These are phyloP conservation scores for Dipodomys spectabilis DNA, from an alignment of 2,113 vertebrate genomes.

Conservation along the genomic window DNA sequence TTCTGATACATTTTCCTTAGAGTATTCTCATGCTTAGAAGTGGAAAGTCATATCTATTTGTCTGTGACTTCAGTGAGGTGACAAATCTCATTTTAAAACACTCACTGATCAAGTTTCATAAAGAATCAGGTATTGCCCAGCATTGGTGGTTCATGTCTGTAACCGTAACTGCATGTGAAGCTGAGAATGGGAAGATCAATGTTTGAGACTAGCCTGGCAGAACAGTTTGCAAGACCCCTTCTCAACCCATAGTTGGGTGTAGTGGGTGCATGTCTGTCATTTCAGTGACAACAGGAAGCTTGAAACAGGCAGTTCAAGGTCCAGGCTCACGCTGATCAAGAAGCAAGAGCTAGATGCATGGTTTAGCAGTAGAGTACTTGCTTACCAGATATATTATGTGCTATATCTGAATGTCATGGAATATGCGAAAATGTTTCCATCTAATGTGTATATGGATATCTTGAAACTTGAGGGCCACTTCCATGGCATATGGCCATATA, in stretches of 20 bases:
- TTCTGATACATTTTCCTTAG: background rate
- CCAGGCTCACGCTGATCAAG: no score
- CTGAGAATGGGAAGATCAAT: no score
- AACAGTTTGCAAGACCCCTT: no score
- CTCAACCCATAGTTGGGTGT: no score
- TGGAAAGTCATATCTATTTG: conserved; percentile 24
- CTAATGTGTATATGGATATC: background rate
- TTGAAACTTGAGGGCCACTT: background rate
- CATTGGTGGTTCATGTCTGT: background rate
- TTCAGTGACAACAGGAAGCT: no score
- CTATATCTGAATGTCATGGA: background rate
- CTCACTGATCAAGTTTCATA: background rate
- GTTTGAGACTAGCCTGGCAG: background rate
- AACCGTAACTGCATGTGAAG: no score
- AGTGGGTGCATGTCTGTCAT: no score
- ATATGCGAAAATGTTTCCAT: background rate
- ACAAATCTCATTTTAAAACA: background rate
- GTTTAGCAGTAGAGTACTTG: no score
- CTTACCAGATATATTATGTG: background rate
- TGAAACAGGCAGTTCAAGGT: no score
- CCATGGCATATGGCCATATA: background rate
- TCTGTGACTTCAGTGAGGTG: background rate
- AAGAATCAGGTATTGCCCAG: background rate
- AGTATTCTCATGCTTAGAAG: background rate
- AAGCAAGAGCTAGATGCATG: no score